Conservation (phyloP, 2,113 vertebrate genomes). For the Phylloscopus trochilus region DNA sequence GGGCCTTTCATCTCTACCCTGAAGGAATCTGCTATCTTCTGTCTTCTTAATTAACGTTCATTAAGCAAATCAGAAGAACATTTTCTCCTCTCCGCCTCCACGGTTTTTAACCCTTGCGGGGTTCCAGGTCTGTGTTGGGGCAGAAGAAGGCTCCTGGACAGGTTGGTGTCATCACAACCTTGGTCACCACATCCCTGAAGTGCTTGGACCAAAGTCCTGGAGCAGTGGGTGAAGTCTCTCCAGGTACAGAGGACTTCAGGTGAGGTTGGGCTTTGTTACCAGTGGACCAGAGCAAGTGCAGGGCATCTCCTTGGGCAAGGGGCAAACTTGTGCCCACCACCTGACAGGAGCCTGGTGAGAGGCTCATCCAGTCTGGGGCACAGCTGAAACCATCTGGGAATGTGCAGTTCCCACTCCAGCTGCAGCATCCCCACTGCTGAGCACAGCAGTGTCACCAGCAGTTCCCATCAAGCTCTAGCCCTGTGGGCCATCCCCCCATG, state of each 20-base stretch:
- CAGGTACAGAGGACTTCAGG: not conserved
- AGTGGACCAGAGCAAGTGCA: not conserved
- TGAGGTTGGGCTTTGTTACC: not conserved
- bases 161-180: not conserved
- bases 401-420: not conserved
- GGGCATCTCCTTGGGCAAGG: not conserved
- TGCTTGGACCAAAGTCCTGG: not conserved
- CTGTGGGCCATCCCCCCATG: accelerated
- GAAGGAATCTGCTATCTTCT: slow-evolving; percentile 84
- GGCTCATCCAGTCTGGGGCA: not conserved
- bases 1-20: slow-evolving; percentile 82
- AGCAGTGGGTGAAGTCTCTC: not conserved
- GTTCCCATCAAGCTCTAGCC: not conserved
- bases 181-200: accelerated
- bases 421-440: not conserved
- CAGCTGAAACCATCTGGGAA: not conserved
- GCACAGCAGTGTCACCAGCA: accelerated
- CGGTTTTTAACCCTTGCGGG: slow-evolving; percentile 64
- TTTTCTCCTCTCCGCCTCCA: slow-evolving; percentile 30
- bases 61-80: slow-evolving; percentile 87
- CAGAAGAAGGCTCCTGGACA: not conserved
- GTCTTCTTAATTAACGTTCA: slow-evolving; percentile 92
- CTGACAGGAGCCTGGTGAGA: not conserved
- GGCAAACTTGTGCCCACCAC: not conserved
- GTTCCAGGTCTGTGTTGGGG: not conserved